Percentiles rank a stretch among this genome's conserved stretches.
phyloP scores from a whole-genome alignment of 2,888 invertebrate species.

The Xestia sexstrigata region DNA sequence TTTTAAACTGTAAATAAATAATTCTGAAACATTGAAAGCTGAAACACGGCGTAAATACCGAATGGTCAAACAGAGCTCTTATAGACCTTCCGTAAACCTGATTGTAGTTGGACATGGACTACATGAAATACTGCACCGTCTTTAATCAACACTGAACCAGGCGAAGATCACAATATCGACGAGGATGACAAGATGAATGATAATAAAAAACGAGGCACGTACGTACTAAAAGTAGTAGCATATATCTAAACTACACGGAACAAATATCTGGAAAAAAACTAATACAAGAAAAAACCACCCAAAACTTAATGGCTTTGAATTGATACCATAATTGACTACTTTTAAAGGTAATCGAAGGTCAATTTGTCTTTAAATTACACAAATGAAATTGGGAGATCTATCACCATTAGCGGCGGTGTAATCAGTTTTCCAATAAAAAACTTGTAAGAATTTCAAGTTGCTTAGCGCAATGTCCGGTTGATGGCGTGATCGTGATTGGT shows the following conservation, averaged over 20 bases:
- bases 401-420: conserved; percentile 47
- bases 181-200: neutral
- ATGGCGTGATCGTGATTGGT: conserved; percentile 47
- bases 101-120: too few species aligned
- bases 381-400: conserved; percentile 56
- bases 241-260: conserved; percentile 43
- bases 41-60: neutral
- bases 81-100: neutral
- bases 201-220: neutral
- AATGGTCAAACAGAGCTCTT: too few species aligned
- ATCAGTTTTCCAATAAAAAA: conserved; percentile 49
- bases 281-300: conserved; percentile 33
- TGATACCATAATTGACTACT: conserved; percentile 49
- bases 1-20: neutral
- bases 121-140: neutral
- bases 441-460: conserved; percentile 37
- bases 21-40: neutral
- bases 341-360: conserved; percentile 46
- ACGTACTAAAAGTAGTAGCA: conserved; percentile 28
- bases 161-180: conserved; percentile 2
- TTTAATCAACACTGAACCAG: neutral
- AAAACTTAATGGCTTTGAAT: conserved; percentile 34
- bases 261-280: conserved; percentile 36
- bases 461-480: conserved; percentile 61
- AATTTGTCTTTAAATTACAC: conserved; percentile 40